A percentile compares a stretch with the other conserved stretches of the same genome.
Evolutionary conservation across 2,797 vertebrate genomes (phyloP).

Genomic region (Arctocebus calabarensis): DNA sequence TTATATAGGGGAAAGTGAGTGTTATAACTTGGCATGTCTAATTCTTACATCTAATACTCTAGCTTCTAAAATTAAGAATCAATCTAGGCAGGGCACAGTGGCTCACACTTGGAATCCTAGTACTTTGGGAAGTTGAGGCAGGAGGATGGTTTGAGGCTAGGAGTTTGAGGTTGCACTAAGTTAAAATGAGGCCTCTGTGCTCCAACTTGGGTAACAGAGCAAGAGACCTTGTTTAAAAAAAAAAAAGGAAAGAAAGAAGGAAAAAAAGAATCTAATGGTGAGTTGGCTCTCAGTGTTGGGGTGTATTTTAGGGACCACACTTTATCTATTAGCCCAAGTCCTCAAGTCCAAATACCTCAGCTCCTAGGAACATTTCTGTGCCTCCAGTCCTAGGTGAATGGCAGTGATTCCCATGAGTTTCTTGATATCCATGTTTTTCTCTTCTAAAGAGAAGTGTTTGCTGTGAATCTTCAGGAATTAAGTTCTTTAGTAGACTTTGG

Average conservation of each 20-base stretch:
- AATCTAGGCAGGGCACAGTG: not conserved
- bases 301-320: not conserved
- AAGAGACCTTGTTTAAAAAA: not conserved
- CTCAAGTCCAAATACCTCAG: not conserved
- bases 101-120: not conserved
- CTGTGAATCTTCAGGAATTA: not conserved
- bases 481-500: not conserved
- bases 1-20: not conserved
- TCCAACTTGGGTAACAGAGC: not conserved
- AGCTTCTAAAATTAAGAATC: slow-evolving; percentile 46
- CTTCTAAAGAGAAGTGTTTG: not conserved
- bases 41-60: not conserved
- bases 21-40: not conserved
- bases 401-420: not conserved
- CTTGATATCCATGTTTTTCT: not conserved
- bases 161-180: not conserved
- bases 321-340: not conserved
- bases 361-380: not conserved
- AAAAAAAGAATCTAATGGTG: not conserved
- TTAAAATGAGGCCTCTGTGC: not conserved
- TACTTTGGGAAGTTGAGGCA: not conserved
- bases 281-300: no score
- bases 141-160: not conserved
- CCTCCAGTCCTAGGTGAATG: not conserved
- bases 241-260: not conserved